Percentiles rank a stretch among this genome's conserved stretches.
These are phyloP conservation scores for Drosophila austrosaltans DNA, from an alignment of 2,888 invertebrate species.

Conservation along the genomic window DNA sequence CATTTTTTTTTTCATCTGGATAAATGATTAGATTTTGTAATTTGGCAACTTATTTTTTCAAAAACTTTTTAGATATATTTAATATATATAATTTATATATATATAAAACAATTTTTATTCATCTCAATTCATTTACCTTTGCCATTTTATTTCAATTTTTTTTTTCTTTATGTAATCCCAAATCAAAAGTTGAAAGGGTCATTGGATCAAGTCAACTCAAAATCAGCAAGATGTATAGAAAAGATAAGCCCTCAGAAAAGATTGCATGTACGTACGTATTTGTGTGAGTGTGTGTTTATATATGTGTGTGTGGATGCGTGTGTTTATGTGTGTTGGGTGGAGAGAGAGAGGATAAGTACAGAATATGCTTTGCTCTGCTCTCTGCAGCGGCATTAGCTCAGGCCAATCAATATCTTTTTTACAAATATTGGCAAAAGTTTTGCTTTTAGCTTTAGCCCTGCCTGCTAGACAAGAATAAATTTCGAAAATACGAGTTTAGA, in stretches of 20 bases:
- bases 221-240: conserved; percentile 4
- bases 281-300: conserved; percentile 26
- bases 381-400: conserved; percentile 46
- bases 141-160: neutral
- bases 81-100: too few species aligned
- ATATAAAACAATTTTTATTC: too few species aligned
- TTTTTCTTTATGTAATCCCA: neutral
- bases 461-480: conserved; percentile 70
- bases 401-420: conserved; percentile 79
- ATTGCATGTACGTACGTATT: neutral
- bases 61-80: too few species aligned
- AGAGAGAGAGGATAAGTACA: neutral
- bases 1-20: too few species aligned
- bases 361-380: neutral
- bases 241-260: neutral
- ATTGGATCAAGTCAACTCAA: neutral
- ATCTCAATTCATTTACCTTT: neutral
- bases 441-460: conserved; percentile 66
- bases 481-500: conserved; percentile 43
- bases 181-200: neutral
- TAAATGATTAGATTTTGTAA: too few species aligned
- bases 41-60: too few species aligned
- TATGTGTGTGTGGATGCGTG: conserved; percentile 19
- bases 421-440: conserved; percentile 79
- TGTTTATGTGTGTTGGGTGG: neutral